Base-by-base conservation (phyloP, 2,888 invertebrate genomes). In the Nephrocerus scutellatus region DNA sequence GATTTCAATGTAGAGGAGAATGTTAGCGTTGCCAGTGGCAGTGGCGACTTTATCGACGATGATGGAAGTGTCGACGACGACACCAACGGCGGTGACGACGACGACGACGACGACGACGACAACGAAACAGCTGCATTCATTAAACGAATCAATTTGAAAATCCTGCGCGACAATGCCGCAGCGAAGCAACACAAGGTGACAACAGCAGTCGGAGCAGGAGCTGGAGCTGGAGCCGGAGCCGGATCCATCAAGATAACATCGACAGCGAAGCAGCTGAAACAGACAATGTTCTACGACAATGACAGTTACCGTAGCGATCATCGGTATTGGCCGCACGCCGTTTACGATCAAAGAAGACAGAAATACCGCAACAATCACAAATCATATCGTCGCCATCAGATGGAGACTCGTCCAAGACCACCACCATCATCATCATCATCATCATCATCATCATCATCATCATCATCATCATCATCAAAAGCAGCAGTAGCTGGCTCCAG, bases 41-140 rank as follows among this genome's bases (percentile, higher is more conserved):
- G 54, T 30, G 55, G 55, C 15, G 47, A 52, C 30, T 53, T 49
- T 24, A 36, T 47, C 21, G 48, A 52, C 12, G 20, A 12, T 12
- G 5, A 6, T 3, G 15, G 14, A 29, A 29, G 21, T 31, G 31
- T 12, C 21, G 31, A 24, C 13, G 24, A 19, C 30, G 37, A 30
- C 19, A 25, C 30, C 16, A 23, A 13, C 7, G 30, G 25, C 15
- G 30, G 23, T 36, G 30, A 30, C 15, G 22, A 30, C 16, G 30
- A 37, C 7, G 21, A 20, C 14, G 16, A 15, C 13, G 18, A 9
- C 5, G 18, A 5, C 18, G 25, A 41, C 14, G 46, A 39, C 10
- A 21, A 22, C 8, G 46, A 36, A 16, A 43, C 46, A 7, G 31
- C 33, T 7, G 25, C 40, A 8, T 43, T 40, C 19, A 41, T 41